These are phyloP conservation scores for Neoscelio sp. DNA, from an alignment of 2,888 invertebrate genomes.

Conservation along the genomic window DNA sequence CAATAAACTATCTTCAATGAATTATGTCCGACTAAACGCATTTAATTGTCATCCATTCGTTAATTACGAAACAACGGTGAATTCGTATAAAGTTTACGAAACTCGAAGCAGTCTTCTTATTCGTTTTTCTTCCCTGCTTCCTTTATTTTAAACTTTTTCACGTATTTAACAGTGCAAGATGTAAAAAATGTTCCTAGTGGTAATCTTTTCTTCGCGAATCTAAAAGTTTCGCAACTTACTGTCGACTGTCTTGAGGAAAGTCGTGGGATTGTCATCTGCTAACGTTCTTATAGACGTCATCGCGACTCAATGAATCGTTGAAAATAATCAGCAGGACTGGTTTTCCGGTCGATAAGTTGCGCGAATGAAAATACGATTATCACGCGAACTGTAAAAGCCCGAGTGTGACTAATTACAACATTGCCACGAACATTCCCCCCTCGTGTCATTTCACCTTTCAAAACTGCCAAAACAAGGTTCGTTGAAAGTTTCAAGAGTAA, in stretches of 20 bases:
- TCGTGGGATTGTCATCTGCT: background rate
- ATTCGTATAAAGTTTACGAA: constrained; percentile 20
- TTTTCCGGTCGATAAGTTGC: background rate
- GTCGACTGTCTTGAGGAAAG: background rate
- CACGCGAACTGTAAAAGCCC: background rate
- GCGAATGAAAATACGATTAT: background rate
- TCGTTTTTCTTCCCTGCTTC: constrained; percentile 1
- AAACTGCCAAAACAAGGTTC: constrained; percentile 61
- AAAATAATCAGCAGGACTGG: constrained; percentile 12
- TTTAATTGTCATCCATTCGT: constrained; percentile 18
- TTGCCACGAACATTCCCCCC: constrained; percentile 44
- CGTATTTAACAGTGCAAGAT: constrained; percentile 47
- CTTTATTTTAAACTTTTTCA: constrained; percentile 36
- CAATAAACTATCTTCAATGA: no score
- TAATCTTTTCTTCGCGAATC: background rate
- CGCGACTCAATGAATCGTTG: background rate
- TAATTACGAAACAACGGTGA: constrained; percentile 24
- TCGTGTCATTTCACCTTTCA: constrained; percentile 52
- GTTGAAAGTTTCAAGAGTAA: constrained; percentile 31
- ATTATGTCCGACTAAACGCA: no score
- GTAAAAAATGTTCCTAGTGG: constrained; percentile 26
- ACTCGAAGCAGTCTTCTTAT: constrained; percentile 27
- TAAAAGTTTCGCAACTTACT: constrained; percentile 9
- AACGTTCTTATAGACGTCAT: background rate
- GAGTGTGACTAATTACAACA: constrained; percentile 38